Evolutionary conservation across 1,140 invertebrate species (phyloP).

Genomic region (Brachionus plicatilis): DNA sequence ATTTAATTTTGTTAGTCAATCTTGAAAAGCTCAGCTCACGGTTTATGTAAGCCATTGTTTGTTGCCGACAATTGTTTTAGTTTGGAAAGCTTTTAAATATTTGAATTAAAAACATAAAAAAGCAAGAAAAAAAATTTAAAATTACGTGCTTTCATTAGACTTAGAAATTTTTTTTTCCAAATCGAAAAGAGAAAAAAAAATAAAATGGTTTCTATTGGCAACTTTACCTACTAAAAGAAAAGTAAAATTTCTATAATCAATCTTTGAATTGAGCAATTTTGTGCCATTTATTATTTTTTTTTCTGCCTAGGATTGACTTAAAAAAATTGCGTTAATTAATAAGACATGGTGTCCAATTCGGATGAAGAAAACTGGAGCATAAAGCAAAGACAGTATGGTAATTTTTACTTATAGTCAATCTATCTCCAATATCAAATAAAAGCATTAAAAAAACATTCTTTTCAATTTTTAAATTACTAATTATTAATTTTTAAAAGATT

Average conservation of each 20-base stretch:
- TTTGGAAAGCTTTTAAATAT: not conserved
- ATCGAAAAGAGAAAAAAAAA: not conserved
- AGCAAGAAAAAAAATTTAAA: not conserved
- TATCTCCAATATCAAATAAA: not conserved
- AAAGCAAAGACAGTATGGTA: not conserved
- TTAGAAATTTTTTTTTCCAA: not conserved
- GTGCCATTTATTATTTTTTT: not conserved
- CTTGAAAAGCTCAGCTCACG: conserved; percentile 21
- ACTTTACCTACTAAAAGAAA: not conserved
- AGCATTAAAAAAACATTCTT: not conserved
- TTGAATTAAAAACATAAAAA: not conserved
- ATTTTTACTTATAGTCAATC: not conserved
- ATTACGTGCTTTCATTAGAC: not conserved
- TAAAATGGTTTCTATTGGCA: conserved; percentile 25
- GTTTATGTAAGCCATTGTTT: conserved; percentile 32
- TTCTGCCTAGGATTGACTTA: not conserved
- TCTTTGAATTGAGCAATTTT: not conserved
- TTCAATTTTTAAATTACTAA: too few species aligned
- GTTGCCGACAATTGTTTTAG: not conserved
- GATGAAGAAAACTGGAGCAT: conserved; percentile 7
- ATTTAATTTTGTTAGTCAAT: conserved; percentile 31
- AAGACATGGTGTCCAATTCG: conserved; percentile 8
- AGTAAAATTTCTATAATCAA: conserved; percentile 11
- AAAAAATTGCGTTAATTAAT: not conserved
- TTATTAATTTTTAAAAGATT: not conserved